phyloP scores from a whole-genome alignment of 2,888 invertebrate genomes.

The Deroplatys truncata region DNA sequence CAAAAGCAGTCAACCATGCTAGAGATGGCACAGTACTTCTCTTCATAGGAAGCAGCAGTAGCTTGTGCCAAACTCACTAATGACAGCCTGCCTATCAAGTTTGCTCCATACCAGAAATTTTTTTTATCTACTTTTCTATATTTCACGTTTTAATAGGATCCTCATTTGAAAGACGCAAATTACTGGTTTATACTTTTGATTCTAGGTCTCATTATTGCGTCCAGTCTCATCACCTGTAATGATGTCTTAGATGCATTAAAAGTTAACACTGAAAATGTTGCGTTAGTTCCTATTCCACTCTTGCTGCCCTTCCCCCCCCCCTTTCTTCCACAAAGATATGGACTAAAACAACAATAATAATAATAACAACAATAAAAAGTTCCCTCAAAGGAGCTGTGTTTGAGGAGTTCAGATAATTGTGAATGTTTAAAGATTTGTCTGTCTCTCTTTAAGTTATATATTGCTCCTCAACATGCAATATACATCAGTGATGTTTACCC shows the following conservation, averaged over 20 bases:
- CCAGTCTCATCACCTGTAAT: not conserved
- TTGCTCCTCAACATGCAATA: too few relatives aligned
- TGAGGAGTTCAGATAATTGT: too few relatives aligned
- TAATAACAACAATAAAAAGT: too few relatives aligned
- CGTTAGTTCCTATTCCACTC: not conserved
- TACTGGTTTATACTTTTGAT: too few relatives aligned
- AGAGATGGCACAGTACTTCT: not conserved
- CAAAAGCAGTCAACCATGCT: too few relatives aligned
- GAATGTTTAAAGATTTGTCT: too few relatives aligned
- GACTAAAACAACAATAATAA: too few relatives aligned
- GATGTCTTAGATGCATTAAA: not conserved
- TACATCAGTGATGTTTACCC: too few relatives aligned
- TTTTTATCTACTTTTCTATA: not conserved
- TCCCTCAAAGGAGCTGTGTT: too few relatives aligned
- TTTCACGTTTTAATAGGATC: not conserved
- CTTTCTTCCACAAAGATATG: too few relatives aligned
- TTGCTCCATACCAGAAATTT: not conserved
- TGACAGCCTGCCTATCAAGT: not conserved
- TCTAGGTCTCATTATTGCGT: not conserved
- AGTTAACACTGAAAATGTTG: not conserved
- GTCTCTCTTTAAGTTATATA: too few relatives aligned
- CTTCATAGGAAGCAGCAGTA: not conserved
- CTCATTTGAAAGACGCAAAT: not conserved
- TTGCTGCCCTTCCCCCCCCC: not conserved
- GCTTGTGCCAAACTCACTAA: not conserved